Percentiles rank a stretch among this genome's conserved stretches.
phyloP scores from a whole-genome alignment of 2,888 invertebrate genomes.

The Anorthoa munda region DNA sequence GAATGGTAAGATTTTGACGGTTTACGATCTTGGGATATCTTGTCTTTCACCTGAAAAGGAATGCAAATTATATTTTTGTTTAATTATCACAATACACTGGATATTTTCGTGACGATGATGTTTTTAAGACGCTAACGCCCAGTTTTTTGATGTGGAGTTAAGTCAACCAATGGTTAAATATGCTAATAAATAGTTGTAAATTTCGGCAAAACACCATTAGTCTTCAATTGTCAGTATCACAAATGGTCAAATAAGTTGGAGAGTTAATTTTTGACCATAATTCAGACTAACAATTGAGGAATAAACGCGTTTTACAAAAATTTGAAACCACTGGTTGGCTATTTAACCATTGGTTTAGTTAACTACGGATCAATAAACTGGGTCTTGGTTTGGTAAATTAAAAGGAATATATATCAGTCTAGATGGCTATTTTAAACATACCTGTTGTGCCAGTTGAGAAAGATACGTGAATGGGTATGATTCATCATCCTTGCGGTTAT shows the following conservation, averaged over 20 bases:
- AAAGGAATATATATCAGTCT: neutral
- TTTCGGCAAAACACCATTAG: too few species aligned
- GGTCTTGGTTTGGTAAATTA: neutral
- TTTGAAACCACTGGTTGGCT: too few species aligned
- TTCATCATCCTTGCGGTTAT: conserved; percentile 28
- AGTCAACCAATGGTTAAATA: too few species aligned
- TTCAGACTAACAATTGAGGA: too few species aligned
- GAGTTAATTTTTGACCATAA: too few species aligned
- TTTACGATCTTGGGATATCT: conserved; percentile 3
- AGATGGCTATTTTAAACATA: conserved; percentile 9
- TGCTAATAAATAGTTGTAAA: too few species aligned
- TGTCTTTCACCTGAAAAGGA: conserved; percentile 40
- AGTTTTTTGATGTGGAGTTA: too few species aligned
- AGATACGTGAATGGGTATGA: conserved; percentile 47
- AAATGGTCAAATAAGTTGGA: too few species aligned
- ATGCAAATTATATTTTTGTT: neutral
- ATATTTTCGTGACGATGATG: neutral
- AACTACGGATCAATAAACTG: too few species aligned
- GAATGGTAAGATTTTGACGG: conserved; percentile 23
- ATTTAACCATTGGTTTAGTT: too few species aligned
- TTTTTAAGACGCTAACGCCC: neutral
- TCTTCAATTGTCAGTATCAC: too few species aligned
- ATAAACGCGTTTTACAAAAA: too few species aligned
- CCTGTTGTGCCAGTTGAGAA: conserved; percentile 54
- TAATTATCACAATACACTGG: neutral